Evolutionary conservation across 2,797 vertebrate genomes (phyloP).

Genomic region (Linurgus olivaceus): DNA sequence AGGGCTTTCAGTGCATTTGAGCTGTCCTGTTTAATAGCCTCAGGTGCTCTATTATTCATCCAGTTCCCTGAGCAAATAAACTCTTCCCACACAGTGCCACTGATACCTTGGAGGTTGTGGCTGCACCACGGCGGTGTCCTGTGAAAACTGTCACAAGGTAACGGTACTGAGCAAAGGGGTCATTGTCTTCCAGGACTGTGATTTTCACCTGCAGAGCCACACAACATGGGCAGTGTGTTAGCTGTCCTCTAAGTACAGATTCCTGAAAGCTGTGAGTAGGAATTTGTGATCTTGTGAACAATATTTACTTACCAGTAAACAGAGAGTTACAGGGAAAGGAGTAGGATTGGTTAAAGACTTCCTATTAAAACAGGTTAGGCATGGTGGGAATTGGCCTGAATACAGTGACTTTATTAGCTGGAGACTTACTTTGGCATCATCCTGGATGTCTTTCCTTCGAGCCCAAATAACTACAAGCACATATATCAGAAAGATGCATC

Average conservation of each 20-base stretch:
- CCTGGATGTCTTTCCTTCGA: conserved; percentile 87
- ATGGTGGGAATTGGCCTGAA: neutral
- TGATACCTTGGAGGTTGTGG: conserved; percentile 89
- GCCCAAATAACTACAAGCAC: conserved; percentile 88
- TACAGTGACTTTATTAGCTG: neutral
- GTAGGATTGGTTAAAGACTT: neutral
- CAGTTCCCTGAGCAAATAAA: neutral
- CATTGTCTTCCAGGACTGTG: conserved; percentile 89
- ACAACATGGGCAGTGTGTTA: neutral
- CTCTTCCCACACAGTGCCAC: neutral
- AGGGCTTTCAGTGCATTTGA: neutral
- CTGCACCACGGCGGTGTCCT: conserved; percentile 87
- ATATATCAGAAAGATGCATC: conserved; percentile 84
- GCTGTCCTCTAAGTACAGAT: neutral
- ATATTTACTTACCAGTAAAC: neutral
- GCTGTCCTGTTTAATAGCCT: neutral
- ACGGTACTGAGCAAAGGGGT: conserved; percentile 89
- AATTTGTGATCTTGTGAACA: neutral
- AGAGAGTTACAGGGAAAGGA: neutral
- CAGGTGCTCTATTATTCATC: neutral
- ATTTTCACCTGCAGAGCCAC: conserved; percentile 84
- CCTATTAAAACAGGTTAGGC: neutral
- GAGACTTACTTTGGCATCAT: conserved; percentile 85
- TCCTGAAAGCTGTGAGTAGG: neutral
- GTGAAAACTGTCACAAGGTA: conserved; percentile 90